phyloP scores from a whole-genome alignment of 1,140 invertebrate genomes.

The Zaprionus gabonicus region DNA sequence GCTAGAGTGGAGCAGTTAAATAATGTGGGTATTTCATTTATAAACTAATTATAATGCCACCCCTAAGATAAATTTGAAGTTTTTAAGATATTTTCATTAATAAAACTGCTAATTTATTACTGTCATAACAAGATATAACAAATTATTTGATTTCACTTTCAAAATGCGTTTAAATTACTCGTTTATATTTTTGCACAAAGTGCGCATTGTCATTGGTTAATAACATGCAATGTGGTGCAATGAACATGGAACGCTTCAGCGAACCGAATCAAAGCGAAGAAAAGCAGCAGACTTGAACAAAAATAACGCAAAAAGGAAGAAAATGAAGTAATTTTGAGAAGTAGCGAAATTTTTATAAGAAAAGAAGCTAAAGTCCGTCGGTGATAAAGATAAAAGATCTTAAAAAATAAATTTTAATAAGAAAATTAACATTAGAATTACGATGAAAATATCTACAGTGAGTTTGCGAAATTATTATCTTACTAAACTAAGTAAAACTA shows the following conservation, averaged over 20 bases:
- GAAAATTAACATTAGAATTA: too few relatives aligned
- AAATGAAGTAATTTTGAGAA: not conserved
- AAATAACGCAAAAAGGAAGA: not conserved
- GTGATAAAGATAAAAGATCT: too few relatives aligned
- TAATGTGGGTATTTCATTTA: too few relatives aligned
- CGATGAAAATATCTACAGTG: too few relatives aligned
- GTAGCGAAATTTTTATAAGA: not conserved
- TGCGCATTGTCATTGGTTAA: not conserved
- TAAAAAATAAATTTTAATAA: too few relatives aligned
- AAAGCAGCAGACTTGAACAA: not conserved
- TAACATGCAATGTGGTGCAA: conserved; percentile 7
- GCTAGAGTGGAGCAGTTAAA: not conserved
- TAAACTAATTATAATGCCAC: too few relatives aligned
- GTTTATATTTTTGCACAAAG: not conserved
- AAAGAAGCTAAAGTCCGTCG: not conserved
- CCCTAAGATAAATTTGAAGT: too few relatives aligned
- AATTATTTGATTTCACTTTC: not conserved
- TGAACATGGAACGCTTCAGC: conserved; percentile 1
- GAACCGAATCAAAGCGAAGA: conserved; percentile 2
- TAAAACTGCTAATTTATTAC: not conserved
- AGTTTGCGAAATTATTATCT: too few relatives aligned
- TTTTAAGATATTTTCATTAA: not conserved
- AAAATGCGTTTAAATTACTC: not conserved
- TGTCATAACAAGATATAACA: not conserved
- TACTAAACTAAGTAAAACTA: too few relatives aligned